Conservation (phyloP, 2,888 invertebrate species). For the Papilio gigon region DNA sequence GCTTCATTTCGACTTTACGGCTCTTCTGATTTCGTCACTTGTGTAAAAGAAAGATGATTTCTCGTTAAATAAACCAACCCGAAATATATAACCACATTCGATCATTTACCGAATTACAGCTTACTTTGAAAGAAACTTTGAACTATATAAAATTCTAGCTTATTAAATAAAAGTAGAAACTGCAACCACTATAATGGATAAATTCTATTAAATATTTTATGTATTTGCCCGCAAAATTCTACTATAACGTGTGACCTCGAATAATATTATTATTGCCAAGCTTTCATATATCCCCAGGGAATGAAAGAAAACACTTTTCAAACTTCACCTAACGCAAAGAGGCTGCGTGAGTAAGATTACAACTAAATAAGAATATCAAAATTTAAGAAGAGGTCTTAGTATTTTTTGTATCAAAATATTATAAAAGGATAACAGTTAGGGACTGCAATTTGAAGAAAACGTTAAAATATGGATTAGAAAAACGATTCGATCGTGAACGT, state of each 20-base stretch:
- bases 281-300: conserved; percentile 24
- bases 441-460: background rate
- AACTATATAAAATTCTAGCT: background rate
- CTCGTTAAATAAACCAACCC: background rate
- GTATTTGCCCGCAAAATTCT: conserved; percentile 1
- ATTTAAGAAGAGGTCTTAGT: background rate
- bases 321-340: conserved; percentile 21
- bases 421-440: background rate
- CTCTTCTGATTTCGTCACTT: too few relatives aligned
- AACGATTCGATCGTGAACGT: too few relatives aligned
- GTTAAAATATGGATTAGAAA: too few relatives aligned
- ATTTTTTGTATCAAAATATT: background rate
- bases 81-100: too few relatives aligned
- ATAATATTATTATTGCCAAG: conserved; percentile 20
- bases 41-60: too few relatives aligned
- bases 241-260: conserved; percentile 20
- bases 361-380: background rate
- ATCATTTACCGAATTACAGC: too few relatives aligned
- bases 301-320: conserved; percentile 23
- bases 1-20: too few relatives aligned
- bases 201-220: conserved; percentile 25
- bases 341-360: background rate
- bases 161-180: background rate
- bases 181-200: conserved; percentile 4
- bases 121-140: too few relatives aligned